Evolutionary conservation across 2,888 invertebrate species (phyloP), one percentile per base, ranked within the genome.

Genomic region (Camponotus fellah): DNA sequence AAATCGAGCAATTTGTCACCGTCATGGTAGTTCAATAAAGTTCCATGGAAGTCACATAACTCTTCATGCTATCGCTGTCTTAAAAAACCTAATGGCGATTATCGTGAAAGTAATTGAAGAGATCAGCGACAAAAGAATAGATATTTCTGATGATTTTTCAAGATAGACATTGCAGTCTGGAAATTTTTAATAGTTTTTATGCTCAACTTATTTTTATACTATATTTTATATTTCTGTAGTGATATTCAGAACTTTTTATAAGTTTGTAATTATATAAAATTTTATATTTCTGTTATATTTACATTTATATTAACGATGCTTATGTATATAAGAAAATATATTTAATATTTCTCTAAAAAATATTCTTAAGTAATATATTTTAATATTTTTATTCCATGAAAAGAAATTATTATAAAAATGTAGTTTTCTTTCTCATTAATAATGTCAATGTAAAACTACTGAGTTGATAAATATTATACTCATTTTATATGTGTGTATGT

Each of bases 1-100:
- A 77, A 77, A 77, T 77, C 77, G 66, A 66, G 56, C 56, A 66
- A 77, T 77, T 77, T 77, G 77, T 77, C 77, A 66, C 77, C 77
- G 77, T 77, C 77, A 77, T 32, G 53, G n/a, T 66, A 56, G 43
- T 56, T 32, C 66, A 40, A 66, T 77, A 43, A 77, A 77, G 56
- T 77, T 77, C 43, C 66, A 43, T n/a, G 14, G n/a, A n/a, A 66
- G 66, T n/a, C 26, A 32, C 32, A 56, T 77, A 66, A 77, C 56
- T 77, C 14, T 56, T 66, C 40, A 56, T 56, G 56, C 40, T 40
- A 53, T 56, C 65, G 53, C 53, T 40, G 32, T 58, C 56, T 32
- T 9, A 12, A n/a, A 17, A 66, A 77, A 77, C 66, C 66, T 77
- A 40, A 56, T 66, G 40, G 40, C 66, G 56, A 77, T 77, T 77